A percentile compares a stretch with the other conserved stretches of the same genome.
Evolutionary conservation across 2,888 invertebrate species (phyloP).

Genomic region (Conchocele bisecta): DNA sequence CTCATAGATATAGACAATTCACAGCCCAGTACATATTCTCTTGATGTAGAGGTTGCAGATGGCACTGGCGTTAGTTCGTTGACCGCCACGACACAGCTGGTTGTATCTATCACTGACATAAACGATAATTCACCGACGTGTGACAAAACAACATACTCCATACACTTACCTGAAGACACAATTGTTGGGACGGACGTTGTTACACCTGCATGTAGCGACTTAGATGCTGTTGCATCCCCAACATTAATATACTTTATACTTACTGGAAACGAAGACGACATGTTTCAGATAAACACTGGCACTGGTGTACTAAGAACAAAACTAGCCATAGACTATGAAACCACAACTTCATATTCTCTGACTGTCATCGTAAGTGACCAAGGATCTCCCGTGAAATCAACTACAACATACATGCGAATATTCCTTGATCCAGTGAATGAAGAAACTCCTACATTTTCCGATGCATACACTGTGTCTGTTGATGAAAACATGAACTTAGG

Average conservation of each 20-base stretch:
- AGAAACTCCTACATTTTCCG: constrained; percentile 65
- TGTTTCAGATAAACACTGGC: too few species aligned
- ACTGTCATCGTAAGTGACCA: constrained; percentile 65
- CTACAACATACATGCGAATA: constrained; percentile 37
- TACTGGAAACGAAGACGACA: too few species aligned
- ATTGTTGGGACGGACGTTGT: constrained; percentile 39
- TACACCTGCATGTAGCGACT: constrained; percentile 42
- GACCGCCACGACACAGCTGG: constrained; percentile 61
- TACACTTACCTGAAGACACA: constrained; percentile 41
- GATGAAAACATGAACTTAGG: constrained; percentile 54
- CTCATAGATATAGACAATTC: constrained; percentile 63
- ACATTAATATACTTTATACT: too few species aligned
- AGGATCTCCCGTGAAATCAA: constrained; percentile 44
- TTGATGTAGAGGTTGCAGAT: constrained; percentile 64
- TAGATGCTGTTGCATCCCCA: too few species aligned
- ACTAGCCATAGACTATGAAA: constrained; percentile 67
- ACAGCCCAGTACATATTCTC: constrained; percentile 49
- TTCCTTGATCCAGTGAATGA: constrained; percentile 69
- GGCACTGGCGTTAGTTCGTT: too few species aligned
- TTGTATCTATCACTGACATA: constrained; percentile 61
- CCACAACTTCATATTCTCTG: constrained; percentile 55
- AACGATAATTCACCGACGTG: constrained; percentile 72
- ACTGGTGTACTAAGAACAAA: too few species aligned
- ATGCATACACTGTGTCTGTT: constrained; percentile 50
- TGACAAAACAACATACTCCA: constrained; percentile 42